These are phyloP conservation scores for Acanthosepion pharaonis DNA, from an alignment of 2,888 invertebrate genomes.

Conservation along the genomic window DNA sequence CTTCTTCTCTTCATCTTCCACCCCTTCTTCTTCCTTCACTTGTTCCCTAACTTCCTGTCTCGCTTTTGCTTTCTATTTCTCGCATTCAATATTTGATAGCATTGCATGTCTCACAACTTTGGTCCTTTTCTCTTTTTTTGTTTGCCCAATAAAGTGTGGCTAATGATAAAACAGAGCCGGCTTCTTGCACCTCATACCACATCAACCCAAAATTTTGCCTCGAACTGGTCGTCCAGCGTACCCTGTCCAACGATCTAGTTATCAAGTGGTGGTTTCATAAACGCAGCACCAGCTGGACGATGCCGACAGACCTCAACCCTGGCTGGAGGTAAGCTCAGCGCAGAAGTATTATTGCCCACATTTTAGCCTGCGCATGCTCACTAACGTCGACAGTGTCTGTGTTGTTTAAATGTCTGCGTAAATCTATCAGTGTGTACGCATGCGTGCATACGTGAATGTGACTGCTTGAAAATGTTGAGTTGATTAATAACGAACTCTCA, in stretches of 20 bases:
- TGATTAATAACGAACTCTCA: not conserved
- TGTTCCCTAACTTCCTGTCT: not conserved
- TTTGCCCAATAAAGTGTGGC: conserved; percentile 21
- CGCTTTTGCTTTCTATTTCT: not conserved
- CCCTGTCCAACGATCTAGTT: conserved; percentile 36
- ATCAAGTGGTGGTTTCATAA: conserved; percentile 46
- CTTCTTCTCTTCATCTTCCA: not conserved
- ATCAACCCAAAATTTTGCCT: conserved; percentile 44
- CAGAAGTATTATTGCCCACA: not conserved
- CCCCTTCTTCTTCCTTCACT: not conserved
- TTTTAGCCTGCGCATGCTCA: not conserved
- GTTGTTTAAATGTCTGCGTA: not conserved
- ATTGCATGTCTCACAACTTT: not conserved
- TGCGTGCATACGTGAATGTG: not conserved
- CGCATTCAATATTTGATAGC: not conserved
- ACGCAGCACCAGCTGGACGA: not conserved
- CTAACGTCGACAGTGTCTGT: not conserved
- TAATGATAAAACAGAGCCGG: not conserved
- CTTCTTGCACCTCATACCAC: conserved; percentile 42
- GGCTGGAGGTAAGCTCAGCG: conserved; percentile 41
- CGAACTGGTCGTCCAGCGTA: conserved; percentile 37
- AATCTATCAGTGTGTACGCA: not conserved
- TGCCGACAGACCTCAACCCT: conserved; percentile 35
- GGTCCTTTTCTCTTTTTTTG: not conserved
- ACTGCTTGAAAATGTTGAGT: not conserved